These are phyloP conservation scores for Hydropotes inermis DNA, from an alignment of 2,113 vertebrate genomes.

Conservation along the genomic window DNA sequence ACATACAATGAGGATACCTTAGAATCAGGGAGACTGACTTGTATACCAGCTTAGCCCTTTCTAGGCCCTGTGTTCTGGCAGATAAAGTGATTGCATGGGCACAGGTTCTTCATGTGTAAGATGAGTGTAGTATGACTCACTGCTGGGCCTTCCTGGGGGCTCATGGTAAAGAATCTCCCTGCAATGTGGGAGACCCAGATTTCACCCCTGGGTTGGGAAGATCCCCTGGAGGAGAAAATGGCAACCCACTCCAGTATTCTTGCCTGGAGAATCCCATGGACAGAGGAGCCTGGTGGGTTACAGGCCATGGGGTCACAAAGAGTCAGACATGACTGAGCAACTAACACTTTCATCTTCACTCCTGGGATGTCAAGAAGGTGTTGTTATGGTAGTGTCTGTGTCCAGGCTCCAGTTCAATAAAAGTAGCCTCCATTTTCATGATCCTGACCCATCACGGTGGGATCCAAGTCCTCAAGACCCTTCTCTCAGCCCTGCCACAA, in stretches of 20 bases:
- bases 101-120: not conserved
- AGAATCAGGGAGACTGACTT: not conserved
- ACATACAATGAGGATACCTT: not conserved
- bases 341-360: not conserved
- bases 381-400: not conserved
- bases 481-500: not conserved
- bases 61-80: not conserved
- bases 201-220: not conserved
- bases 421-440: not conserved
- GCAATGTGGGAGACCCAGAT: not conserved
- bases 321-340: fast-evolving
- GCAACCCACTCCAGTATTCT: not conserved
- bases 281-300: not conserved
- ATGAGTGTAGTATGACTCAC: not conserved
- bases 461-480: not conserved
- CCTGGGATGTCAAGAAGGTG: not conserved
- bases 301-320: not conserved
- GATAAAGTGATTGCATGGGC: no score
- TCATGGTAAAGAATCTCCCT: not conserved
- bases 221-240: not conserved
- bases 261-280: not conserved
- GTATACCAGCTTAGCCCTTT: not conserved
- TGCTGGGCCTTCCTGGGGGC: not conserved
- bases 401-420: not conserved
- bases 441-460: not conserved